Conservation (phyloP, 2,113 vertebrate genomes). For the Myanophis thanlyinensis region DNA sequence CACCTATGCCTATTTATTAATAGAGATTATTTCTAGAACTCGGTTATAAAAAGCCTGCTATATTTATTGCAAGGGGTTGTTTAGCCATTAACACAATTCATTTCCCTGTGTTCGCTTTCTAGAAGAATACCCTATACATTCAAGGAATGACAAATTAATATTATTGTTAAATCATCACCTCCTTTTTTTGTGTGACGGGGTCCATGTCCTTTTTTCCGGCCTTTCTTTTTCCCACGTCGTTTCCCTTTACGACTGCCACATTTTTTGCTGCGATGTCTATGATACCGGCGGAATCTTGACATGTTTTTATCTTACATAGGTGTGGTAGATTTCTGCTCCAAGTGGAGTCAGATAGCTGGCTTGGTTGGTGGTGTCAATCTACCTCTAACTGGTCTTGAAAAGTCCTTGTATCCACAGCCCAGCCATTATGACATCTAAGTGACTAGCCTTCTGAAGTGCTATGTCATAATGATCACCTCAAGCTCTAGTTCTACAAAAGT, state of each 20-base stretch:
- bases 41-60: neutral
- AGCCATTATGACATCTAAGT: neutral
- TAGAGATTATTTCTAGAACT: neutral
- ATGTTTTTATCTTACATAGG: constrained; percentile 14
- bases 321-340: neutral
- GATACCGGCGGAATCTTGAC: neutral
- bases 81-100: neutral
- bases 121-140: neutral
- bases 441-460: neutral
- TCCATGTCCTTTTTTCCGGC: neutral
- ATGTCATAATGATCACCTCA: neutral
- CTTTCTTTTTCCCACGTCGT: neutral
- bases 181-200: neutral
- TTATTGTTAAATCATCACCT: neutral
- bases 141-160: neutral
- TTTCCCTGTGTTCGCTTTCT: neutral
- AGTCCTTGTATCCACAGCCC: neutral
- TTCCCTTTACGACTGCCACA: accelerated
- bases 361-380: neutral
- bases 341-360: neutral
- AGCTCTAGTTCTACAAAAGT: neutral
- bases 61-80: neutral
- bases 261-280: neutral
- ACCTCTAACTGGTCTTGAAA: neutral
- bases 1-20: neutral